These are phyloP conservation scores for Epicauta chinensis DNA, from an alignment of 1,140 invertebrate species.

Conservation along the genomic window DNA sequence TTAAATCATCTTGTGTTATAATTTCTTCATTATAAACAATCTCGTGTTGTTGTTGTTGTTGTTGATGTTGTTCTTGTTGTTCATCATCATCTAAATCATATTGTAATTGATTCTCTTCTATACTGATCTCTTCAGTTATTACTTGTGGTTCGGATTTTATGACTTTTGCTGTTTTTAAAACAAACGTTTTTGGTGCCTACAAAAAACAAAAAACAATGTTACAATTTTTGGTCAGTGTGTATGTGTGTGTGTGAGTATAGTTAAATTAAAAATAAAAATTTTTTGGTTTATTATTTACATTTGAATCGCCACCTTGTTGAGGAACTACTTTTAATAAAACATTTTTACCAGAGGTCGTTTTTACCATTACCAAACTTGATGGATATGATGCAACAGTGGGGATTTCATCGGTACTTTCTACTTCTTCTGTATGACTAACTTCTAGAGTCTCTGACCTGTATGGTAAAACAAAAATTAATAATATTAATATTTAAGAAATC, in stretches of 20 bases:
- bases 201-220: slow-evolving; percentile 1
- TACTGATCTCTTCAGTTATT: slow-evolving; percentile 18
- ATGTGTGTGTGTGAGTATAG: too few relatives aligned
- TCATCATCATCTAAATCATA: slow-evolving; percentile 18
- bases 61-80: slow-evolving; percentile 22
- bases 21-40: slow-evolving; percentile 15
- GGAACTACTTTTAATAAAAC: slow-evolving; percentile 40
- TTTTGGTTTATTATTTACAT: too few relatives aligned
- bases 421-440: slow-evolving; percentile 23
- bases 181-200: slow-evolving; percentile 29
- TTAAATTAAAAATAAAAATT: too few relatives aligned
- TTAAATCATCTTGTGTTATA: slow-evolving; percentile 11
- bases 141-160: slow-evolving; percentile 4
- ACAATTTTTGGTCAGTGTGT: too few relatives aligned
- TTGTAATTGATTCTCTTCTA: slow-evolving; percentile 22
- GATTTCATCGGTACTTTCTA: slow-evolving; percentile 16
- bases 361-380: slow-evolving; percentile 39
- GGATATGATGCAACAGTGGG: slow-evolving; percentile 23
- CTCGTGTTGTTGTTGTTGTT: slow-evolving; percentile 21
- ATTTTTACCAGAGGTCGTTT: slow-evolving; percentile 40
- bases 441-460: slow-evolving; percentile 22
- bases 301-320: slow-evolving; percentile 25
- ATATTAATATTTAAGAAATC: too few relatives aligned
- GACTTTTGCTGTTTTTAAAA: slow-evolving; percentile 30
- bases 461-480: slow-evolving; percentile 5